Conservation (phyloP, 2,113 vertebrate genomes). For the Misgurnus anguillicaudatus region DNA sequence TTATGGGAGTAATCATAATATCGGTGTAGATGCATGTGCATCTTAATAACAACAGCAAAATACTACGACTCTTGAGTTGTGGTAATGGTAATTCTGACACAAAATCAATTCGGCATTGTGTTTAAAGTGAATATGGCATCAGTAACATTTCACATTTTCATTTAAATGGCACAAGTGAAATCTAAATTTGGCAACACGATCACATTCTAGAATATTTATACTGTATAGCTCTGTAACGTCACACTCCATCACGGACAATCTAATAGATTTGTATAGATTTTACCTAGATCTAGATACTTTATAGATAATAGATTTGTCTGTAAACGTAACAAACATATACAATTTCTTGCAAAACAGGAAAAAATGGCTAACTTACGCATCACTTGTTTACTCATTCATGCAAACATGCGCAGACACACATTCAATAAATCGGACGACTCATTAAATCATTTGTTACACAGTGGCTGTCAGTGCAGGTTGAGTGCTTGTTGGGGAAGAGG, state of each 20-base stretch:
- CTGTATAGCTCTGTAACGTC: conserved; percentile 52
- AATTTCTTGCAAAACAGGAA: conserved; percentile 66
- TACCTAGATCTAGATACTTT: too few relatives aligned
- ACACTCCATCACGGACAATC: conserved; percentile 37
- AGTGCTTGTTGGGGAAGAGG: conserved; percentile 59
- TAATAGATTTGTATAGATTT: conserved; percentile 53
- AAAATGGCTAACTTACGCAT: conserved; percentile 45
- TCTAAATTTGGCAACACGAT: conserved; percentile 68
- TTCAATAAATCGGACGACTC: conserved; percentile 60
- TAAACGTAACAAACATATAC: conserved; percentile 66
- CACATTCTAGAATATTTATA: conserved; percentile 38
- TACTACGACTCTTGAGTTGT: too few relatives aligned
- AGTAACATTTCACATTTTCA: conserved; percentile 46
- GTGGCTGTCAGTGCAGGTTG: conserved; percentile 76
- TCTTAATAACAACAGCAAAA: too few relatives aligned
- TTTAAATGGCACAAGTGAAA: conserved; percentile 72
- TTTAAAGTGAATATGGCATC: conserved; percentile 16
- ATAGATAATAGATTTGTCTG: conserved; percentile 53
- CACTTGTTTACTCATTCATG: background rate
- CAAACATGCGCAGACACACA: conserved; percentile 33
- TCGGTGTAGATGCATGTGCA: background rate
- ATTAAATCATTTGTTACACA: conserved; percentile 74
- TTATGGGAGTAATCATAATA: too few relatives aligned
- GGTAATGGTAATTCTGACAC: background rate
- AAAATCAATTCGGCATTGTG: background rate